These are phyloP conservation scores for Eublepharis macularius DNA, from an alignment of 2,113 vertebrate species.

Conservation along the genomic window DNA sequence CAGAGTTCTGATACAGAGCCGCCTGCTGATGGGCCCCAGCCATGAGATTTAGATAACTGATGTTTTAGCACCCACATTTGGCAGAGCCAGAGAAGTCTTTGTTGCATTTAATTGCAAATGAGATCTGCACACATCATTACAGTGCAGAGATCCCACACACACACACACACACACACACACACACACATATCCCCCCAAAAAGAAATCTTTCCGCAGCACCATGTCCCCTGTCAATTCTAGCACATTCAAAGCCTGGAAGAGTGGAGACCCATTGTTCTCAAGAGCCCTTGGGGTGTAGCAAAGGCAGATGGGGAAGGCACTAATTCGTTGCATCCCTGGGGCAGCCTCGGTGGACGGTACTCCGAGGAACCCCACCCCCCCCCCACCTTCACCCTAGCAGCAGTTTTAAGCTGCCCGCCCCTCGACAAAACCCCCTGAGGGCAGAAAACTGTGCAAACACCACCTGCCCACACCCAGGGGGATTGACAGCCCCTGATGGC, in stretches of 20 bases:
- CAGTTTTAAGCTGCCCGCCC: slow-evolving; percentile 1
- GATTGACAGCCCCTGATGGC: not conserved
- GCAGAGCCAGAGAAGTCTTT: not conserved
- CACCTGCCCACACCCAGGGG: slow-evolving; percentile 32
- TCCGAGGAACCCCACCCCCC: not conserved
- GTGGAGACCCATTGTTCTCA: slow-evolving; percentile 49
- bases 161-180: not conserved
- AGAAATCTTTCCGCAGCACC: too few species aligned
- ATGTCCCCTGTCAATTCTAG: not conserved
- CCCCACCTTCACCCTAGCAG: not conserved
- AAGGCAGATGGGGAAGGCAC: slow-evolving; percentile 61
- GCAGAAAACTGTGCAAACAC: not conserved
- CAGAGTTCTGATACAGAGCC: too few species aligned
- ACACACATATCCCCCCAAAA: not conserved
- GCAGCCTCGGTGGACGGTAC: slow-evolving; percentile 6
- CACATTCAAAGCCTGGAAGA: slow-evolving; percentile 26
- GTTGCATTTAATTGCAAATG: not conserved
- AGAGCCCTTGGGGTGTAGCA: slow-evolving; percentile 30
- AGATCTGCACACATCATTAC: not conserved
- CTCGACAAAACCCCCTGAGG: not conserved
- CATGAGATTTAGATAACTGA: not conserved
- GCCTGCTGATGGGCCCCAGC: too few species aligned
- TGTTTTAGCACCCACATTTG: not conserved
- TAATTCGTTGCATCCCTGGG: slow-evolving; percentile 46
- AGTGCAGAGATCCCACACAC: not conserved